Evolutionary conservation across 2,888 invertebrate species (phyloP).

Genomic region (Drosophila nr. perissopoda): DNA sequence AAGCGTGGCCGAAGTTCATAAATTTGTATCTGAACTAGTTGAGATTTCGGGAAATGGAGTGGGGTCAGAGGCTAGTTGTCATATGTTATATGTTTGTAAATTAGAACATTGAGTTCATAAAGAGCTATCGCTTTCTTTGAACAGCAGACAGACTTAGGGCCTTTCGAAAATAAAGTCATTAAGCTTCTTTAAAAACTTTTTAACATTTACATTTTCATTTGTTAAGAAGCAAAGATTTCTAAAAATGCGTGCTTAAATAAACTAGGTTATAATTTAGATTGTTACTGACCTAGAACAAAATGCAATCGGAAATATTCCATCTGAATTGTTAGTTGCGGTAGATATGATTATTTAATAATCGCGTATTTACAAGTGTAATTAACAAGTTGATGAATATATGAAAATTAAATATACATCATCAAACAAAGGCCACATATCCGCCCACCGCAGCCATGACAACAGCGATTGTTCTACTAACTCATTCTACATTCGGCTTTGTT

Average conservation of each 20-base stretch:
- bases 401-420: constrained; percentile 3
- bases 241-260: background rate
- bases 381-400: constrained; percentile 11
- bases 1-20: background rate
- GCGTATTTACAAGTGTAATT: constrained; percentile 2
- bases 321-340: background rate
- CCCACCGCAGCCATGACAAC: constrained; percentile 17
- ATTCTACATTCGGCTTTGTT: constrained; percentile 38
- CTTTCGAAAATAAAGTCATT: background rate
- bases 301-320: background rate
- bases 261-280: background rate
- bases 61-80: background rate
- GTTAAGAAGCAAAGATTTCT: background rate
- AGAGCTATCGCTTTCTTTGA: background rate
- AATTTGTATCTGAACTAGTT: background rate
- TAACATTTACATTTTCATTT: background rate
- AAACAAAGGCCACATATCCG: constrained; percentile 18
- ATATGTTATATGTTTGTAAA: background rate
- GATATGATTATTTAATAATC: constrained; percentile 5
- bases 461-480: constrained; percentile 27
- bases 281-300: constrained; percentile 10
- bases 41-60: background rate
- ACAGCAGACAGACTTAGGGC: background rate
- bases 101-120: background rate
- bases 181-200: background rate